Percentiles rank a stretch among this genome's conserved stretches.
phyloP scores from a whole-genome alignment of 2,113 vertebrate species.

The Dolichotis patagonum region DNA sequence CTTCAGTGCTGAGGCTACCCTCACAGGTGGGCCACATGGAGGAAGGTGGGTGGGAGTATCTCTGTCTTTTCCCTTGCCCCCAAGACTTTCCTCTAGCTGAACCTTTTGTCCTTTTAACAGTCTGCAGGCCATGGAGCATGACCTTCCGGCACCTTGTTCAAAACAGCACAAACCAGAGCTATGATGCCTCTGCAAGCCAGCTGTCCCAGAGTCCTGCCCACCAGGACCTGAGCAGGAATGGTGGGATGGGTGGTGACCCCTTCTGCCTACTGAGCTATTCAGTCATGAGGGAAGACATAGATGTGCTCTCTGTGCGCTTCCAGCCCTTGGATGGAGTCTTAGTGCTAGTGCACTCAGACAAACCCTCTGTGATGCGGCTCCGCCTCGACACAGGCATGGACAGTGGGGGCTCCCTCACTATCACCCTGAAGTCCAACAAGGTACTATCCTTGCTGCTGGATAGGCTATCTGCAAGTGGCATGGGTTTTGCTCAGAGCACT shows the following conservation, averaged over 20 bases:
- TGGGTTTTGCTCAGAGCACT: neutral
- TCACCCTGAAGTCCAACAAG: slow-evolving; percentile 91
- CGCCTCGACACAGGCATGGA: slow-evolving; percentile 88
- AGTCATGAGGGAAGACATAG: slow-evolving; percentile 91
- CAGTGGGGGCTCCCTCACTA: slow-evolving; percentile 92
- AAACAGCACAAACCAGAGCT: slow-evolving; percentile 80
- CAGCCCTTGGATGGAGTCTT: slow-evolving; percentile 85
- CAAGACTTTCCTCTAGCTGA: neutral
- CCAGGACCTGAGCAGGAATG: neutral
- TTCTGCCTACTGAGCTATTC: slow-evolving; percentile 89
- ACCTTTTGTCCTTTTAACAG: slow-evolving; percentile 67
- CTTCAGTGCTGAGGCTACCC: slow-evolving; percentile 87
- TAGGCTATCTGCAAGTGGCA: neutral
- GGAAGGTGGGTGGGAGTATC: neutral
- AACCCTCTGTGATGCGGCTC: slow-evolving; percentile 90
- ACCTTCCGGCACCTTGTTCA: slow-evolving; percentile 74
- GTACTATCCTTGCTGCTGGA: neutral
- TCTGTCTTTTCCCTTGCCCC: neutral
- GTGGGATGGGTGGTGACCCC: neutral
- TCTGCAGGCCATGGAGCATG: slow-evolving; percentile 80
- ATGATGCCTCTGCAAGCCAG: neutral
- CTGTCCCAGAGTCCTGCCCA: neutral
- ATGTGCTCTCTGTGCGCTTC: slow-evolving; percentile 92
- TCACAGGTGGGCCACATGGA: slow-evolving; percentile 88
- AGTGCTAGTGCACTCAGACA: slow-evolving; percentile 82